A percentile compares a stretch with the other conserved stretches of the same genome.
These are phyloP conservation scores for Paraplagusia blochii DNA, from an alignment of 2,113 vertebrate genomes.

Conservation along the genomic window DNA sequence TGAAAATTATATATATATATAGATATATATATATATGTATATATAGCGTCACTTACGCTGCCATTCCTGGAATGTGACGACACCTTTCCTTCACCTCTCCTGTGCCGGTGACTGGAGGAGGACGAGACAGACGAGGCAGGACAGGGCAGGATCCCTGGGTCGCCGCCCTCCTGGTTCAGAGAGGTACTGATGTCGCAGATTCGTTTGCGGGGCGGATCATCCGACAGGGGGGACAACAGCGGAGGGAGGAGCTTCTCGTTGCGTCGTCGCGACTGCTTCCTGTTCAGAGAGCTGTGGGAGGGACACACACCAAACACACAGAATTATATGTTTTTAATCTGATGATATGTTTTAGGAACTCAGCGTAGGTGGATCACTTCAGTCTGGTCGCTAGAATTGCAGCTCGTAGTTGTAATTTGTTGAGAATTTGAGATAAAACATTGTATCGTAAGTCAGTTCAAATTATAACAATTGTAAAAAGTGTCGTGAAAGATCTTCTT, in stretches of 20 bases:
- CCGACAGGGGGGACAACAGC: conserved; percentile 85
- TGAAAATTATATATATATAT: too few relatives aligned
- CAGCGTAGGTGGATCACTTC: too few relatives aligned
- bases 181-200: conserved; percentile 76
- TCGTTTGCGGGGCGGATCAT: conserved; percentile 79
- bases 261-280: conserved; percentile 83
- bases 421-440: too few relatives aligned
- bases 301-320: conserved; percentile 14
- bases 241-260: conserved; percentile 92
- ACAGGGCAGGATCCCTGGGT: conserved; percentile 37
- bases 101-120: conserved; percentile 77
- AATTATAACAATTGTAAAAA: too few relatives aligned
- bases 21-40: too few relatives aligned
- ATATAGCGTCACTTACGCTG: too few relatives aligned
- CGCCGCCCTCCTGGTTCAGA: conserved; percentile 78
- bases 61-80: conserved; percentile 79
- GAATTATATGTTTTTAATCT: neutral
- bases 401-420: too few relatives aligned
- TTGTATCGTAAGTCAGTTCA: too few relatives aligned
- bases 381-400: too few relatives aligned
- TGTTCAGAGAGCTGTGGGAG: conserved; percentile 68
- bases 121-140: conserved; percentile 32
- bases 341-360: too few relatives aligned
- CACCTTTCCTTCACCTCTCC: conserved; percentile 84
- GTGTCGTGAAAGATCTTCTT: too few relatives aligned